phyloP scores from a whole-genome alignment of 2,797 vertebrate genomes.

The Rhinoraja longicauda region DNA sequence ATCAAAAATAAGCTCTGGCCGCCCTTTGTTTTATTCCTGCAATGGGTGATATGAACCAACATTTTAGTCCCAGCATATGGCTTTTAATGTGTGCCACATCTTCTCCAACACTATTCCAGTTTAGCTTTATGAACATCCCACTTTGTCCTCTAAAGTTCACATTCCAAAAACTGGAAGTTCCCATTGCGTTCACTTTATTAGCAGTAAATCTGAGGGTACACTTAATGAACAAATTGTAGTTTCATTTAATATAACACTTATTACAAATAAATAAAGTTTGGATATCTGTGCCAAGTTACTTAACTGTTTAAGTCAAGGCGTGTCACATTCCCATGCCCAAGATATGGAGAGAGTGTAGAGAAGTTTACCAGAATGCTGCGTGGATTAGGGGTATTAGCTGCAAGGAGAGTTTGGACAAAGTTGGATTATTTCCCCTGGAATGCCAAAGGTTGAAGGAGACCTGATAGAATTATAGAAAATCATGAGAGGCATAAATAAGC shows the following conservation, averaged over 20 bases:
- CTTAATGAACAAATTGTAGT: not conserved
- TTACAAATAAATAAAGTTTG: not conserved
- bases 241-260: not conserved
- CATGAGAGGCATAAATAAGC: too few species aligned
- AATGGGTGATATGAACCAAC: not conserved
- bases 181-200: not conserved
- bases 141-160: not conserved
- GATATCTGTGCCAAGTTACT: not conserved
- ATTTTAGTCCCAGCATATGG: not conserved
- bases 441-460: too few species aligned
- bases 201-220: not conserved
- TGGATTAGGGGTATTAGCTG: too few species aligned
- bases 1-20: not conserved
- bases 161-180: not conserved
- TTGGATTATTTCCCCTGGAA: too few species aligned
- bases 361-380: too few species aligned
- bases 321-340: not conserved
- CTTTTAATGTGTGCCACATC: not conserved
- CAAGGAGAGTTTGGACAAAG: too few species aligned
- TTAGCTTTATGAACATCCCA: not conserved
- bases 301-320: not conserved
- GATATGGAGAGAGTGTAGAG: too few species aligned
- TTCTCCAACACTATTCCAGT: not conserved
- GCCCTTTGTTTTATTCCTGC: not conserved
- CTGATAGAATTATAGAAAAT: too few species aligned